Evolutionary conservation across 2,888 invertebrate species (phyloP).

Genomic region (Anticlea derivata): DNA sequence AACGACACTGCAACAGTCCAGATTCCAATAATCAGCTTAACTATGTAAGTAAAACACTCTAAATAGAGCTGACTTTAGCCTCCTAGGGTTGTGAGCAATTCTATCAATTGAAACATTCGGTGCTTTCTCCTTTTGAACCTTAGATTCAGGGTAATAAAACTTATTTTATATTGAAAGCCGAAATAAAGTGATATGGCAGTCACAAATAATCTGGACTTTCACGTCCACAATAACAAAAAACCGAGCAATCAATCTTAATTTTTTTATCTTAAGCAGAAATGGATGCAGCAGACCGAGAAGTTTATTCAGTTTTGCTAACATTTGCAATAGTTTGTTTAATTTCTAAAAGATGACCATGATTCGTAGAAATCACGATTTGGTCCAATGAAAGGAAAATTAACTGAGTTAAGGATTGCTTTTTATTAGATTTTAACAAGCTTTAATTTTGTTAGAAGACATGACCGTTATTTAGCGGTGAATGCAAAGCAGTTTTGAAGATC

Average conservation of each 20-base stretch:
- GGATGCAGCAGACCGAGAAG: slow-evolving; percentile 20
- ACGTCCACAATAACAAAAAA: slow-evolving; percentile 22
- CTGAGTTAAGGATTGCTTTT: neutral
- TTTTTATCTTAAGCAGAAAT: slow-evolving; percentile 17
- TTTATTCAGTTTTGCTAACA: slow-evolving; percentile 29
- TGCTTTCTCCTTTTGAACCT: neutral
- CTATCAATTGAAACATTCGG: no score
- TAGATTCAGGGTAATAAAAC: neutral
- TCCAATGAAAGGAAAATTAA: neutral
- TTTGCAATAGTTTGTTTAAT: slow-evolving; percentile 33
- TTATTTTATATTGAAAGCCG: neutral
- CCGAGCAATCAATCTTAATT: slow-evolving; percentile 2
- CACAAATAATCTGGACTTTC: slow-evolving; percentile 20
- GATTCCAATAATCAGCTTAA: no score
- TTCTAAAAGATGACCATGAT: slow-evolving; percentile 8
- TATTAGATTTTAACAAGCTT: no score
- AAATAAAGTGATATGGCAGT: neutral
- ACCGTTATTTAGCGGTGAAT: no score
- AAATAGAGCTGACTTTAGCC: no score
- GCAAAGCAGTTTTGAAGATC: no score
- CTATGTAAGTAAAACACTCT: no score
- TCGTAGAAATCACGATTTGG: slow-evolving; percentile 4
- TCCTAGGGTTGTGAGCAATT: neutral
- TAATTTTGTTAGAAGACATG: no score
- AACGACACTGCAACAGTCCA: no score